These are phyloP conservation scores for Atrichornis clamosus DNA, from an alignment of 2,113 vertebrate species.

Conservation along the genomic window DNA sequence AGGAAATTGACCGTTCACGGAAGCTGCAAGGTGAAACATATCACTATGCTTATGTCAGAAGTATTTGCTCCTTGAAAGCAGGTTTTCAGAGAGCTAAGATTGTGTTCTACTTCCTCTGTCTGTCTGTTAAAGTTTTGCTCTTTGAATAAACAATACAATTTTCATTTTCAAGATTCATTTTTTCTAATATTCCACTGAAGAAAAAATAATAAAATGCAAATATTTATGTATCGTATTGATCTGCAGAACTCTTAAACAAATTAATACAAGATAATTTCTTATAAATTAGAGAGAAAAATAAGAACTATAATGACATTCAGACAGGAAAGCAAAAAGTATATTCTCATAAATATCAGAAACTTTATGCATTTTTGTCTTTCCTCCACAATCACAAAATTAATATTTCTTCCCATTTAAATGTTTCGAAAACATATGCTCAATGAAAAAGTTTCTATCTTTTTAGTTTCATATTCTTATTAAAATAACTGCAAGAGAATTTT, in stretches of 20 bases:
- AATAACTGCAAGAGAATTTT: not conserved
- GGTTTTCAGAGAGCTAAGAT: not conserved
- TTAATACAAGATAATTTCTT: not conserved
- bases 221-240: not conserved
- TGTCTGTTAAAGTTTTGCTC: not conserved
- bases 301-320: not conserved
- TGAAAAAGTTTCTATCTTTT: not conserved
- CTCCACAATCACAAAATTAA: not conserved
- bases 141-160: not conserved
- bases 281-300: not conserved
- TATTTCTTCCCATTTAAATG: not conserved
- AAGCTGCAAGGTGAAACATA: not conserved
- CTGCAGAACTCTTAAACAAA: not conserved
- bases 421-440: not conserved
- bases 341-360: not conserved
- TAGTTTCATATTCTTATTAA: not conserved
- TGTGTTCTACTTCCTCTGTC: not conserved
- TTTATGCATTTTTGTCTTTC: not conserved
- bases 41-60: not conserved
- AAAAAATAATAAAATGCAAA: not conserved
- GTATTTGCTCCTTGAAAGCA: not conserved
- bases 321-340: not conserved
- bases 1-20: not conserved
- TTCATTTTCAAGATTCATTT: not conserved
- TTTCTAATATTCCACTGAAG: not conserved